Evolutionary conservation across 2,888 invertebrate genomes (phyloP), one percentile per base, ranked within the genome.

Genomic region (Nasonia oneida): DNA sequence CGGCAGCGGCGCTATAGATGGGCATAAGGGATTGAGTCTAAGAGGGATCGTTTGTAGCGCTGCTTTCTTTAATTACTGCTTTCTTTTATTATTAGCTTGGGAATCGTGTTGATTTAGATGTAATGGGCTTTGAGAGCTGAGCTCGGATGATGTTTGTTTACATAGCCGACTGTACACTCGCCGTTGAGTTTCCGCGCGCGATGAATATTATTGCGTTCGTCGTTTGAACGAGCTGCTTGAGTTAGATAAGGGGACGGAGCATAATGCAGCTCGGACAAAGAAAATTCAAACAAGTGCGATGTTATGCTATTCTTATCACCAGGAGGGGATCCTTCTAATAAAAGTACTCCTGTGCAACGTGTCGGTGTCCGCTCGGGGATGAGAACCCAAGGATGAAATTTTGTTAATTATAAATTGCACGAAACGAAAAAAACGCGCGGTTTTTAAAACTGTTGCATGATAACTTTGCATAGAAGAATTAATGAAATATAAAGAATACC

Each of bases 21-120:
- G 29, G 23, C 33, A 15, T 29, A 29, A 42, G 23, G n/a, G 42
- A 70, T 23, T 70, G 8, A 12, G 33, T 50, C 33, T 6, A 70
- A 50, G n/a, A 47, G 67, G 10, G 29, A 29, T 29, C 29, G 29
- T 67, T 33, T 33, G 67, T 67, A 29, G 29, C 12, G 14, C 15
- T 29, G 67, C 29, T 67, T 33, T 67, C 64, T 67, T 67, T 67
- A 67, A 67, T 67, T 67, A 29, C 33, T 67, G 57, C 23, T 23
- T 23, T 23, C 23, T 23, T 23, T 23, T 23, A 23, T 23, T 23
- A 23, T 64, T 64, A 64, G 61, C 61, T 23, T 64, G 29, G 64
- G 64, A 23, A 64, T 23, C 23, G 23, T 64, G 64, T 64, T 64
- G 64, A 33, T 33, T 67, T 29, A 67, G 33, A 29, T 29, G 29